Evolutionary conservation across 2,113 vertebrate genomes (phyloP).

Genomic region (Cisticola juncidis): DNA sequence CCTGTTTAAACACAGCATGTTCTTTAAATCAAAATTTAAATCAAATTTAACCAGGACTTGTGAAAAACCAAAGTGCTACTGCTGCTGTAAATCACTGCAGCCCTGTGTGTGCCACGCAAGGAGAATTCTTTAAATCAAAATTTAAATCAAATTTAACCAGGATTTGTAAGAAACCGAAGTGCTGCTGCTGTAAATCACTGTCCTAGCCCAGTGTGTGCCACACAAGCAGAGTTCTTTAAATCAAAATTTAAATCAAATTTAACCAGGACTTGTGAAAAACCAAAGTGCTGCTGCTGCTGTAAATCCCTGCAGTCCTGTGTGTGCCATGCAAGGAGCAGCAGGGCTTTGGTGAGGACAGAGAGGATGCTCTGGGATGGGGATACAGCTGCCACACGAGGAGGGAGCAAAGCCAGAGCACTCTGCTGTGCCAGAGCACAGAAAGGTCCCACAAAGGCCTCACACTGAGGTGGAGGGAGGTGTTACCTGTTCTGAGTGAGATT

Average conservation of each 20-base stretch:
- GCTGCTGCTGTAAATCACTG: no score
- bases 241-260: no score
- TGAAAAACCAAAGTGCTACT: background rate
- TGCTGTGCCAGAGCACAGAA: background rate
- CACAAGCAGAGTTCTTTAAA: no score
- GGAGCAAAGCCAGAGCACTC: background rate
- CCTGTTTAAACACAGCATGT: background rate
- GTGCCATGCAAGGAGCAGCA: background rate
- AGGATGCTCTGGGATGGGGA: background rate
- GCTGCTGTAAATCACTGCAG: background rate
- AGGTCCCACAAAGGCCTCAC: background rate
- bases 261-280: background rate
- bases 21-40: no score
- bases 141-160: no score
- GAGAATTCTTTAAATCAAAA: no score
- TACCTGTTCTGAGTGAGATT: background rate
- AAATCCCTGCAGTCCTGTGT: fast-evolving
- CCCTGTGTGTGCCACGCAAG: background rate
- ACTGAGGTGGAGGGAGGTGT: background rate
- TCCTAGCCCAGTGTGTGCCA: no score
- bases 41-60: background rate
- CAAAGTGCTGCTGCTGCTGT: background rate
- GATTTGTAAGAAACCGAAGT: no score
- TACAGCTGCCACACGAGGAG: background rate
- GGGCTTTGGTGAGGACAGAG: background rate